Conservation (phyloP, 2,888 invertebrate species). For the Aricia artaxerxes region DNA sequence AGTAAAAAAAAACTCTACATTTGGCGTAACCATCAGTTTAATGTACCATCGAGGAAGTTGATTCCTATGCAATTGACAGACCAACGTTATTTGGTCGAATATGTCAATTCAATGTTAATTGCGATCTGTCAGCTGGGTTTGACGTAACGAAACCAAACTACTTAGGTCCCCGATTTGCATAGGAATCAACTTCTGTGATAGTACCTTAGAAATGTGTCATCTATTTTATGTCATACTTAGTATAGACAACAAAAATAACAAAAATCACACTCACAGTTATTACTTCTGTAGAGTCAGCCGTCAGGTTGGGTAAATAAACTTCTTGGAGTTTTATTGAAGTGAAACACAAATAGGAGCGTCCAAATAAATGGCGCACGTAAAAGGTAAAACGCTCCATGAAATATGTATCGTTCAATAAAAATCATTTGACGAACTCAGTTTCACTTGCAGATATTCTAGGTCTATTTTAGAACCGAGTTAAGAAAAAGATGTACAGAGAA, state of each 20-base stretch:
- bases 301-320: conserved; percentile 56
- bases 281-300: conserved; percentile 49
- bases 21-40: no score
- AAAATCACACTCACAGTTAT: conserved; percentile 43
- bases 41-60: no score
- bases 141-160: no score
- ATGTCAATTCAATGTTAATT: no score
- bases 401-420: conserved; percentile 46
- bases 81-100: no score
- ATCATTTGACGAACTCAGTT: conserved; percentile 40
- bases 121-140: no score
- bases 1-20: background rate
- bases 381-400: conserved; percentile 47
- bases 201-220: background rate
- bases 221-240: background rate
- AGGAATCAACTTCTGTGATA: no score
- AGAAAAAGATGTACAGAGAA: no score
- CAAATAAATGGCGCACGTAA: conserved; percentile 58
- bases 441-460: background rate
- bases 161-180: no score
- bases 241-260: background rate
- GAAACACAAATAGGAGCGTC: conserved; percentile 62
- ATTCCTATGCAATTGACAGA: no score
- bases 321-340: conserved; percentile 56
- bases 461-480: background rate